Conservation (phyloP, 30 jellyfish, hydroid and myxozoan species). For the Chironex yamaguchii region DNA sequence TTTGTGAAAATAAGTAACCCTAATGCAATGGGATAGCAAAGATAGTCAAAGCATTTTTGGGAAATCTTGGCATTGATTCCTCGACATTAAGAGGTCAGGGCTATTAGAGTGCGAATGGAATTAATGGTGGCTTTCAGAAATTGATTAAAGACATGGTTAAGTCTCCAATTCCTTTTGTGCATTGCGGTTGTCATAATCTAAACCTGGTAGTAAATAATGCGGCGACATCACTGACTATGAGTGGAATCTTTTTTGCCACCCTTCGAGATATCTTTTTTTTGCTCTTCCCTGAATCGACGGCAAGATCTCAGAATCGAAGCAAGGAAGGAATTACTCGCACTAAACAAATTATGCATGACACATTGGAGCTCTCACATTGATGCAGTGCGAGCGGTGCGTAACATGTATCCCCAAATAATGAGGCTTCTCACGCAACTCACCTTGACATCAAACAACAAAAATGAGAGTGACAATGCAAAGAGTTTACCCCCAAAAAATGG, state of each 20-base stretch:
- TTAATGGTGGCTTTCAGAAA: background rate
- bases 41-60: background rate
- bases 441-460: conserved; percentile 15
- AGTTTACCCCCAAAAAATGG: background rate
- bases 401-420: conserved; percentile 50
- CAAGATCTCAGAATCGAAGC: background rate
- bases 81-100: conserved; percentile 2
- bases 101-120: conserved; percentile 39
- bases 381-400: conserved; percentile 55
- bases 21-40: background rate
- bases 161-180: background rate
- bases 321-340: background rate
- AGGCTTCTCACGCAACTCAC: conserved; percentile 3
- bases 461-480: conserved; percentile 18
- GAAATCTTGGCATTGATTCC: background rate
- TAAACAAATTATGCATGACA: background rate
- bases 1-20: conserved; percentile 12
- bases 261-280: background rate
- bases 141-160: background rate
- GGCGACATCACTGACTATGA: background rate
- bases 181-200: conserved; percentile 15
- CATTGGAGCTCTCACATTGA: conserved; percentile 33
- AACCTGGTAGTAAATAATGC: background rate
- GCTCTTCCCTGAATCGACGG: conserved; percentile 7
- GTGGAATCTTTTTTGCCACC: background rate